Base-by-base conservation (phyloP, 2,888 invertebrate species). In the Cosmopolites sordidus region DNA sequence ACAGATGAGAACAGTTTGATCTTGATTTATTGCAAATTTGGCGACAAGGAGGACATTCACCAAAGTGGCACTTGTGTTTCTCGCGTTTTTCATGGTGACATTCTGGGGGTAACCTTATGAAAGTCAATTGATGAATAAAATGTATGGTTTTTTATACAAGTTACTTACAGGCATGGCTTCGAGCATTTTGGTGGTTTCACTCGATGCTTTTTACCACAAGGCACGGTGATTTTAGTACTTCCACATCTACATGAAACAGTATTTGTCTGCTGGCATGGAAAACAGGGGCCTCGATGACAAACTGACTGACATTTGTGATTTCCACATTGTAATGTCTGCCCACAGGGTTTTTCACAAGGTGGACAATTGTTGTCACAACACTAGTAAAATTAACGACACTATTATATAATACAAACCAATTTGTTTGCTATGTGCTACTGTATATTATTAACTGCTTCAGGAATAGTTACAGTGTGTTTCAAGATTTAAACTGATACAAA, bases 321-420 rank as follows among this genome's bases (percentile, higher is more conserved):
- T 11, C 88, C 85, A 72, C 96, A 96, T 18, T 84, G 84, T 6
- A 96, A 75, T 0, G 83, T 83, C 64, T 87, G 87, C 30, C 88
- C 88, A 72, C 96, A 97, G 0, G 82, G 74, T 71, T 91, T 90
- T 65, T 91, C 90, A 70, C 93, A 93, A 0, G 86, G 83, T 3
- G 87, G 84, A 67, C 93, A 93, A 65, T 83, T 83, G 1, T 89
- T 88, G 71, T 87, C 86, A 71, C 93, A 94, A 68, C 93, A 94
- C 84, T 86, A 67, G 48, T 71, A 4, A 40, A 40, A 8, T n/a
- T n/a, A n/a, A n/a, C n/a, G n/a, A n/a, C n/a, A n/a, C n/a, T n/a
- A n/a, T n/a, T n/a, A n/a, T n/a, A n/a, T n/a, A n/a, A n/a, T n/a
- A n/a, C n/a, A n/a, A n/a, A n/a, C n/a, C n/a, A n/a, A n/a, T n/a